A percentile compares a stretch with the other conserved stretches of the same genome.
Conservation (phyloP, 2,797 vertebrate species). For the Hyperoplus lanceolatus region DNA sequence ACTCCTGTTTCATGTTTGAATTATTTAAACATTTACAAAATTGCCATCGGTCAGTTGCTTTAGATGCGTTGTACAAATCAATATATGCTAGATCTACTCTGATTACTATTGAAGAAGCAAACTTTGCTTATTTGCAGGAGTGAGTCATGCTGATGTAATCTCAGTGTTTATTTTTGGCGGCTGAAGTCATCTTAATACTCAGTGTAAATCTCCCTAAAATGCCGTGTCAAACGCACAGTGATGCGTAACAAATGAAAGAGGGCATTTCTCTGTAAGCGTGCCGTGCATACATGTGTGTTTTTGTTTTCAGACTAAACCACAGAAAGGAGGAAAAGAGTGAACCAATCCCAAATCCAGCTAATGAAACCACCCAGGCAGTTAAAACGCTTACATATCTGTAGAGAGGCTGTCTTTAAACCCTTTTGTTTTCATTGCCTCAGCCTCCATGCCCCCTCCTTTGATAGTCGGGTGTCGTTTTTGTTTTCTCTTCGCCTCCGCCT, state of each 20-base stretch:
- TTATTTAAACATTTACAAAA: not conserved
- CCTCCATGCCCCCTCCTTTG: conserved; percentile 32
- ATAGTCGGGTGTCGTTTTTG: conserved; percentile 72
- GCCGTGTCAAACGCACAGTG: conserved; percentile 44
- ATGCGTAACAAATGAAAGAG: conserved; percentile 47
- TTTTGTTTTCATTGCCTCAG: conserved; percentile 1
- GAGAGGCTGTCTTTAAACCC: not conserved
- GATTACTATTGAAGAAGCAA: conserved; percentile 39
- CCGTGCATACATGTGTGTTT: conserved; percentile 10
- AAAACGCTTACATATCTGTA: too few species aligned
- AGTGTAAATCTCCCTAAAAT: conserved; percentile 48
- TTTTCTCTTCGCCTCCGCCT: conserved; percentile 45
- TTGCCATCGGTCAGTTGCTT: not conserved
- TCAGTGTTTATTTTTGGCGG: conserved; percentile 1
- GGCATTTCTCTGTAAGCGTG: conserved; percentile 6
- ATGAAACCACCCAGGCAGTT: conserved; percentile 30
- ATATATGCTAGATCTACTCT: conserved; percentile 1
- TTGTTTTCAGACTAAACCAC: conserved; percentile 2
- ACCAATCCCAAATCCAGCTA: conserved; percentile 15
- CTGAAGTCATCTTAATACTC: conserved; percentile 46
- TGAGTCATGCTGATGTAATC: conserved; percentile 64
- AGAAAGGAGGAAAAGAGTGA: not conserved
- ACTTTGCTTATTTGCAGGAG: conserved; percentile 43
- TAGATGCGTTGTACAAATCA: conserved; percentile 3
- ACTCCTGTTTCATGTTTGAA: not conserved